A percentile compares a stretch with the other conserved stretches of the same genome.
Evolutionary conservation across 2,797 vertebrate species (phyloP).

Genomic region (Chaunax sp.): DNA sequence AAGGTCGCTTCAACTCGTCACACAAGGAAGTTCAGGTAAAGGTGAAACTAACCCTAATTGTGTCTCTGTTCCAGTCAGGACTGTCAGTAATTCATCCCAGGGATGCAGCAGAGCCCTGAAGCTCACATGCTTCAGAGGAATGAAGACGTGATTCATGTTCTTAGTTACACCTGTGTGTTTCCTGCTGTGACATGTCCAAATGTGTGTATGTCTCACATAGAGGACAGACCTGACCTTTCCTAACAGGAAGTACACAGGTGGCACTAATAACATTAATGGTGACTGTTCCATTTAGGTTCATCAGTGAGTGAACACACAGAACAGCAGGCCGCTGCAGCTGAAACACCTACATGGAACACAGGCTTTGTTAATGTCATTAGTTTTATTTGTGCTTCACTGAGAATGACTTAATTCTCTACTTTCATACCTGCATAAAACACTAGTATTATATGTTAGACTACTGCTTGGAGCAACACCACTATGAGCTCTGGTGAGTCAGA

Average conservation of each 20-base stretch:
- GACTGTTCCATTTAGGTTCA: constrained; percentile 17
- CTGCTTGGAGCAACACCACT: constrained; percentile 26
- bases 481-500: constrained; percentile 48
- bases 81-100: background rate
- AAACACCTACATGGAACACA: constrained; percentile 22
- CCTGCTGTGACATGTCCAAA: constrained; percentile 11
- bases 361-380: constrained; percentile 47
- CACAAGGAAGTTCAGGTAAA: constrained; percentile 1
- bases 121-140: constrained; percentile 5
- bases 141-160: constrained; percentile 10
- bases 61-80: constrained; percentile 1
- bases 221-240: constrained; percentile 23
- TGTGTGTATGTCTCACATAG: background rate
- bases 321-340: background rate
- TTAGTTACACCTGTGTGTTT: constrained; percentile 10
- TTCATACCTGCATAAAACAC: constrained; percentile 49
- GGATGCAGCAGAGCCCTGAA: background rate
- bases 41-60: constrained; percentile 7
- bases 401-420: constrained; percentile 29
- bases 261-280: constrained; percentile 35
- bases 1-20: background rate
- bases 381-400: constrained; percentile 37
- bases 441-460: constrained; percentile 26
- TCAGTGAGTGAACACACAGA: constrained; percentile 11
- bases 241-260: constrained; percentile 25